Evolutionary conservation across 2,113 vertebrate genomes (phyloP).

Genomic region (Odobenus rosmarus): DNA sequence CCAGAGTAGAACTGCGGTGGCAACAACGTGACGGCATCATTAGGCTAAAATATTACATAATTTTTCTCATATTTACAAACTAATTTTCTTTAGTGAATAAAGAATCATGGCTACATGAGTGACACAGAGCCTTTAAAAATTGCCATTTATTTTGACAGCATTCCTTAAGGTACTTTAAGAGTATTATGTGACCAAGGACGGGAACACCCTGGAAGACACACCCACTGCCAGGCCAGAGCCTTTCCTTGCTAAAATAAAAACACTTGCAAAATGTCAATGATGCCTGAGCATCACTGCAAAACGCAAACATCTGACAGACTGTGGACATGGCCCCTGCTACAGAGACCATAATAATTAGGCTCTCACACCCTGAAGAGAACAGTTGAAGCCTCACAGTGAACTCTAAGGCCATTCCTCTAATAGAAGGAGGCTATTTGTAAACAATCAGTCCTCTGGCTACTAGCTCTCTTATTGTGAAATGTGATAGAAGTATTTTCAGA

Average conservation of each 20-base stretch:
- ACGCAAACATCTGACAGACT: background rate
- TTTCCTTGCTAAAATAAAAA: conserved; percentile 47
- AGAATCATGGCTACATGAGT: background rate
- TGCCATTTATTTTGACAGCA: conserved; percentile 18
- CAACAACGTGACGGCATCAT: background rate
- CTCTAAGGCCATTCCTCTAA: background rate
- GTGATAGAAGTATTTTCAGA: background rate
- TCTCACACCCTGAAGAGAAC: background rate
- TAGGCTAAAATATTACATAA: background rate
- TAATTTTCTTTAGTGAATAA: conserved; percentile 15
- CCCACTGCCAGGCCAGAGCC: background rate
- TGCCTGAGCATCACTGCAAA: background rate
- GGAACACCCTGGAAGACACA: conserved; percentile 1
- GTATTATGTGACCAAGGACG: background rate
- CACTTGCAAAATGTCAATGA: background rate
- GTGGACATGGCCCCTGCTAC: background rate
- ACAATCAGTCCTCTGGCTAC: background rate
- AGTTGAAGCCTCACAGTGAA: background rate
- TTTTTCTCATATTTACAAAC: background rate
- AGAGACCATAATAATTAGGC: background rate
- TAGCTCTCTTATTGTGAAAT: background rate
- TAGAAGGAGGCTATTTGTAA: background rate
- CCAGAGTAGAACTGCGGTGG: background rate
- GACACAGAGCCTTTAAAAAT: background rate
- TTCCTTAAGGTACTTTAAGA: conserved; percentile 15